Conservation (phyloP, 2,113 vertebrate genomes). For the Sinosuthora webbiana region DNA sequence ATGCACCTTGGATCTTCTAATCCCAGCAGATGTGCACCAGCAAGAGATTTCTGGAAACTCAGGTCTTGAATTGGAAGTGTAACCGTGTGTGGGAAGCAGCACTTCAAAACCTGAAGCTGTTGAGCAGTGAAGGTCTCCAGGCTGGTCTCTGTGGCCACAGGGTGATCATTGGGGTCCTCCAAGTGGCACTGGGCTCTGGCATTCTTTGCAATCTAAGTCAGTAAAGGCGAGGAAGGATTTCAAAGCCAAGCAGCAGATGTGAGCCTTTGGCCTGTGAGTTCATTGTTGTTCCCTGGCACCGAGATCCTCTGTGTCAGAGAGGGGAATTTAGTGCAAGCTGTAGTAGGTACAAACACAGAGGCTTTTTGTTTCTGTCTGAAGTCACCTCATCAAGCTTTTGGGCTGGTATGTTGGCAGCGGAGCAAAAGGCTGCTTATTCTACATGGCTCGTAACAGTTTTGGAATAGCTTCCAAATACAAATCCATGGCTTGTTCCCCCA, state of each 20-base stretch:
- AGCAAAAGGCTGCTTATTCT: conserved; percentile 42
- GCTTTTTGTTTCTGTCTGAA: conserved; percentile 1
- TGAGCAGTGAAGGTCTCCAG: not conserved
- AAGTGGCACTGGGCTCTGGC: not conserved
- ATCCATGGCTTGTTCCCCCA: conserved; percentile 11
- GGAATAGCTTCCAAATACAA: not conserved
- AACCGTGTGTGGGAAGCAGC: fast-evolving
- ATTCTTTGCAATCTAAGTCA: not conserved
- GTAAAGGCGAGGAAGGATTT: not conserved
- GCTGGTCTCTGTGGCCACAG: not conserved
- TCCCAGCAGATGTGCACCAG: not conserved
- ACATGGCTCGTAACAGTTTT: not conserved
- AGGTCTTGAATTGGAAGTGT: fast-evolving
- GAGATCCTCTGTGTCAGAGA: not conserved
- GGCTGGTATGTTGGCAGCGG: conserved; percentile 6
- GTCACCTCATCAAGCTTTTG: not conserved
- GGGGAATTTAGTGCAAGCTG: not conserved
- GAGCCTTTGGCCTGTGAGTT: not conserved
- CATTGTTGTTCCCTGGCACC: not conserved
- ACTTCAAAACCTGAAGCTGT: not conserved
- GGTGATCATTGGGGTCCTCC: not conserved
- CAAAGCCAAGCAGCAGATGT: not conserved
- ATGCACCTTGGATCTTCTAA: not conserved
- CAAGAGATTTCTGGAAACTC: not conserved
- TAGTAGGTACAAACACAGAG: not conserved